Conservation (phyloP, 1,140 invertebrate species). For the Octopus sinensis region DNA sequence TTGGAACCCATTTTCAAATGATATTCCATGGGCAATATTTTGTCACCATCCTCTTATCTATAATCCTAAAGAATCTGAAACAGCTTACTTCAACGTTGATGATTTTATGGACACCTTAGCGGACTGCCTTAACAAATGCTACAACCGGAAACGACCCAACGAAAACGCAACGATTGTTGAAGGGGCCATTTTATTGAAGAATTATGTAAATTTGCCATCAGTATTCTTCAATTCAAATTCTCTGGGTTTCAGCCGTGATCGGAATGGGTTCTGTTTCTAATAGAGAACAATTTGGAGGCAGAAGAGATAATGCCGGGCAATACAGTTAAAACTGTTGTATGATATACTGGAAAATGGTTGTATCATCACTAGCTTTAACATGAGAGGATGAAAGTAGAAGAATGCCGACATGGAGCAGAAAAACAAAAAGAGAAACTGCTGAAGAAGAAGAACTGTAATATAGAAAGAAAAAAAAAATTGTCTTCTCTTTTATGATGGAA, state of each 20-base stretch:
- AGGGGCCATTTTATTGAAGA: slow-evolving; percentile 73
- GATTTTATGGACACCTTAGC: slow-evolving; percentile 54
- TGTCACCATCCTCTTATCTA: slow-evolving; percentile 77
- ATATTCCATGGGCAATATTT: slow-evolving; percentile 76
- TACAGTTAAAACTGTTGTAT: too few relatives aligned
- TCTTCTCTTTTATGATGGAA: too few relatives aligned
- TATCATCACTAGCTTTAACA: too few relatives aligned
- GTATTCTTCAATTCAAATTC: slow-evolving; percentile 79
- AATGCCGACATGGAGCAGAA: too few relatives aligned
- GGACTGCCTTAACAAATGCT: slow-evolving; percentile 48
- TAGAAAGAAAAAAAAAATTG: too few relatives aligned
- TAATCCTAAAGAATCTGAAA: slow-evolving; percentile 63
- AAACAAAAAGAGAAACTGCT: too few relatives aligned
- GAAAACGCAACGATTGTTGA: slow-evolving; percentile 62
- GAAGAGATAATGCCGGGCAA: too few relatives aligned
- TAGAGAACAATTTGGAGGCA: not conserved
- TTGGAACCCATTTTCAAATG: slow-evolving; percentile 81
- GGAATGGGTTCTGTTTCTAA: slow-evolving; percentile 82
- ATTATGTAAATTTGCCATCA: slow-evolving; percentile 74
- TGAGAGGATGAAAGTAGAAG: too few relatives aligned
- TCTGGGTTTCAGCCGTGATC: slow-evolving; percentile 80
- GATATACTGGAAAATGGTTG: too few relatives aligned
- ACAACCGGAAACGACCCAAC: slow-evolving; percentile 35
- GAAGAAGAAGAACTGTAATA: too few relatives aligned
- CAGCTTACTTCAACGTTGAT: slow-evolving; percentile 53